Evolutionary conservation across 2,888 invertebrate genomes (phyloP), one percentile per base, ranked within the genome.

Genomic region (Temnothorax rugatulus): DNA sequence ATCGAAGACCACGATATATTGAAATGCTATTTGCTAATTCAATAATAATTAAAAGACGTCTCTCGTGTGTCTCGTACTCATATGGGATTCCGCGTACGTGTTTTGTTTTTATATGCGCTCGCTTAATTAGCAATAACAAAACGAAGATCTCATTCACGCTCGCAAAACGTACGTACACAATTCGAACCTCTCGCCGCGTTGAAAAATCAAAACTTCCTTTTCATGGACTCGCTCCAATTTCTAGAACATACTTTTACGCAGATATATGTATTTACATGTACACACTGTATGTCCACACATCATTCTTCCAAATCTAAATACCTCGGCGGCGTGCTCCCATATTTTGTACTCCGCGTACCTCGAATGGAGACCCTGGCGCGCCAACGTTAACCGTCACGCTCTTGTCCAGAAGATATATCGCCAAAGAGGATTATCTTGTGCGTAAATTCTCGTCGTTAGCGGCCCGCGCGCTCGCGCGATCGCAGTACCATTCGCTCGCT

Each of bases 361-460:
- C 47, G 59, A 50, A 50, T 74, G 75, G 59, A 81, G 50, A 74
- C 18, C 41, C 41, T 47, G 74, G 18, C 47, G 79, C 59, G 59
- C 18, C 25, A 59, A 47, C 75, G 74, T 73, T 79, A 73, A 73
- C 79, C 38, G 57, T 79, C 79, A 54, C 54, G 74, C 76, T 54
- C 79, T 61, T 59, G 79, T 81, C 79, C 79, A 59, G 59, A 61
- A 81, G 74, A 81, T 81, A 73, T 81, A 81, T 74, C 25, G 79
- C 44, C 74, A 81, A 81, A 81, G 47, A 59, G 79, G 79, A 81
- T 81, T 81, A 81, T 81, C 79, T 81, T 81, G 59, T 74, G 79
- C 79, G 79, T 81, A 81, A 81, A 81, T 81, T 81, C 29, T 59
- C 50, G 79, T 81, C 66, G 79, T 66, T 82, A 73, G 71, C 73